phyloP scores from a whole-genome alignment of 1,140 invertebrate genomes.

The Papilio dardanus region DNA sequence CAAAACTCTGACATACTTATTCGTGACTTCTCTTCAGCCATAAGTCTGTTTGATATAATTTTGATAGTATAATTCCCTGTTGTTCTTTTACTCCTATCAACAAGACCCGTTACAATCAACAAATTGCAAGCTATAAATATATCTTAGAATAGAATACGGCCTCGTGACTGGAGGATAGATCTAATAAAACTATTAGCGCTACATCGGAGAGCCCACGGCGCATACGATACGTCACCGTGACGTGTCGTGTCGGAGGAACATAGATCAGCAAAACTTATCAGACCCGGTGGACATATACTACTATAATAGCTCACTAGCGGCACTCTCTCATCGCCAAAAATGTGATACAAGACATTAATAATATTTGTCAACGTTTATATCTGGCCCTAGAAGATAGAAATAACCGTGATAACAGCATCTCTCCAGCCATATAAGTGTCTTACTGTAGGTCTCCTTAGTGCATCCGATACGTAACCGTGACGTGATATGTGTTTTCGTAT shows the following conservation, averaged over 20 bases:
- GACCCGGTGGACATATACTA: no score
- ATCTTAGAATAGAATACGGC: constrained; percentile 1
- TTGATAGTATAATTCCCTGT: background rate
- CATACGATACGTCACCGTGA: constrained; percentile 43
- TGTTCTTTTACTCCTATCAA: background rate
- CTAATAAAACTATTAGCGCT: constrained; percentile 36
- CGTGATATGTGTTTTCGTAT: constrained; percentile 54
- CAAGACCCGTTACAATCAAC: constrained; percentile 5
- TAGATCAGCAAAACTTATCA: no score
- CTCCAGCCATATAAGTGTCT: no score
- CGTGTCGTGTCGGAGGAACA: constrained; percentile 45
- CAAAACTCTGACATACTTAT: background rate
- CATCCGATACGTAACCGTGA: constrained; percentile 44
- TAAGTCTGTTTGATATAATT: background rate
- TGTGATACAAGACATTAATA: no score
- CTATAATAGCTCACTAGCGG: no score
- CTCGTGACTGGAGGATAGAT: constrained; percentile 32
- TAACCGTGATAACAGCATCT: no score
- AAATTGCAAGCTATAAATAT: constrained; percentile 20
- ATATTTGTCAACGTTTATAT: no score
- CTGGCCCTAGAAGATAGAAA: no score
- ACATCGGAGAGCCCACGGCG: constrained; percentile 4
- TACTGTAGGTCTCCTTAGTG: background rate
- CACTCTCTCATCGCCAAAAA: no score
- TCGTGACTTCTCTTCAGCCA: background rate